Base-by-base conservation (phyloP, 2,113 vertebrate species). In the Lycocorax pyrrhopterus region DNA sequence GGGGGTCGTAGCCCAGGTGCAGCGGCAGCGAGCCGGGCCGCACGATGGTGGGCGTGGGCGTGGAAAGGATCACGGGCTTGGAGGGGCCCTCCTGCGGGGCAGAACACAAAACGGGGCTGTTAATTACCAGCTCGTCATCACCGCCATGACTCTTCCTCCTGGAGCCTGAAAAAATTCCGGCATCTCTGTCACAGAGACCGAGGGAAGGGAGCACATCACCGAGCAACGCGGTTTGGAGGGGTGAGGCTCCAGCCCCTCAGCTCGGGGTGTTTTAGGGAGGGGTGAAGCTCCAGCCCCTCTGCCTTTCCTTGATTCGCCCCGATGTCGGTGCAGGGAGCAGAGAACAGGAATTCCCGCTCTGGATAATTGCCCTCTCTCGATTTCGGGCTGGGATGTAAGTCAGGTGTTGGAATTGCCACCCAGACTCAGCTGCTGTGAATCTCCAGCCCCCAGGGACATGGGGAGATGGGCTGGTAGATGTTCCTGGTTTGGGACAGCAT, bases 1-100 rank as follows among this genome's bases (percentile, higher is more conserved):
- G 97, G 41, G 98, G 97, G 64, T 99, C 99, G 55, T 99, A 99
- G 58, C 98, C 98, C 97, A 99, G 84, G 96, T 99, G 98, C 35
- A 99, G 98, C 10, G 99, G 99, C 84, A 99, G 98, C 52, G 99
- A 99, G 89, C 99, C 99, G 3, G 99, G 99, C 21, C 99, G 98
- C 52, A 99, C 98, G 55, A 99, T 99, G 90, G 99, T 99, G 16
- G 99, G 98, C 30, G 99, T 99, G 7, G 99, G 99, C 0, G 99
- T 98, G 18, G 99, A 99, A 83, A 98, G 97, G 73, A 98, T 97
- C 39, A 98, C 96, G 9, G 99, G 98, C 91, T 98, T 99, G 62
- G 98, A 94, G 49, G 98, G 66, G 32, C 97, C 94, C 91, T 99
- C 98, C 98, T 98, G 93, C 11, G 12, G 68, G 88, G 63, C 85